Evolutionary conservation across 1,140 invertebrate species (phyloP).

Genomic region (Drosophila littoralis): DNA sequence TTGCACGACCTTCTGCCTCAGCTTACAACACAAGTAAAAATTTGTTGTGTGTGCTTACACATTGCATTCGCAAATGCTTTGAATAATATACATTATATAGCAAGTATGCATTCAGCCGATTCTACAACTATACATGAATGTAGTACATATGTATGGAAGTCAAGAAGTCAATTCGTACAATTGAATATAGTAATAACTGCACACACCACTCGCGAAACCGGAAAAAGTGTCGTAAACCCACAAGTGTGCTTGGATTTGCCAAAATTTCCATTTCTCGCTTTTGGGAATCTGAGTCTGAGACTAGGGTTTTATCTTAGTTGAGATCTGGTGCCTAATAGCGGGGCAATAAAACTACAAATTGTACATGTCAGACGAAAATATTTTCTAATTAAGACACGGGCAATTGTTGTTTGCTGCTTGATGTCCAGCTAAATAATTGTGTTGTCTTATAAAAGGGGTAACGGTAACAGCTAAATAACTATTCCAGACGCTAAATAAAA

Average conservation of each 20-base stretch:
- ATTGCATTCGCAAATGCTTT: slow-evolving; percentile 13
- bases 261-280: slow-evolving; percentile 59
- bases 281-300: background rate
- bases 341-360: slow-evolving; percentile 63
- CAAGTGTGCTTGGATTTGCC: slow-evolving; percentile 36
- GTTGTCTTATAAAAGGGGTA: slow-evolving; percentile 34
- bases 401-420: slow-evolving; percentile 17
- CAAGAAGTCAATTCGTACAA: slow-evolving; percentile 52
- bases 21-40: background rate
- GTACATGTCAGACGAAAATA: slow-evolving; percentile 43
- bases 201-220: slow-evolving; percentile 22
- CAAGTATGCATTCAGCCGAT: background rate
- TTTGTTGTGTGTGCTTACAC: slow-evolving; percentile 7
- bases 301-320: slow-evolving; percentile 56
- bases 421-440: slow-evolving; percentile 20
- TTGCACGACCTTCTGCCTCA: slow-evolving; percentile 17
- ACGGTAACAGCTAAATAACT: slow-evolving; percentile 19
- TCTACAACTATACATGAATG: slow-evolving; percentile 2
- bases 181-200: slow-evolving; percentile 50
- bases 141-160: slow-evolving; percentile 6
- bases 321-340: slow-evolving; percentile 9
- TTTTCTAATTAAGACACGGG: slow-evolving; percentile 62
- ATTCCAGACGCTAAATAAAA: slow-evolving; percentile 10
- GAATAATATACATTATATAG: slow-evolving; percentile 2
- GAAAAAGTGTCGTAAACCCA: slow-evolving; percentile 47